These are phyloP conservation scores for Megaceryle torquata DNA, from an alignment of 2,113 vertebrate species.

Conservation along the genomic window DNA sequence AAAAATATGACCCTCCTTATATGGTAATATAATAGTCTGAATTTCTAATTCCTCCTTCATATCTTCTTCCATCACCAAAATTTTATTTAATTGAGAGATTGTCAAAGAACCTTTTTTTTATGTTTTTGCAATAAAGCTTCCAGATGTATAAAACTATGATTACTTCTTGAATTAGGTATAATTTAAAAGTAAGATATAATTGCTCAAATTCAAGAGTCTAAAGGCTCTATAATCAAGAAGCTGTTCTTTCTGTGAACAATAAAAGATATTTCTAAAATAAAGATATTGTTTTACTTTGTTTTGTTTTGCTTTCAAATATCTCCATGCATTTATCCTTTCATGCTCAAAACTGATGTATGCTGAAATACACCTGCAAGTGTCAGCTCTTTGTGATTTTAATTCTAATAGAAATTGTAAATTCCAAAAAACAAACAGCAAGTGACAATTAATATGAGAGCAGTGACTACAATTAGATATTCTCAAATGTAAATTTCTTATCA, in stretches of 20 bases:
- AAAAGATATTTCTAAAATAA: conserved; percentile 16
- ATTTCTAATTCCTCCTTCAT: background rate
- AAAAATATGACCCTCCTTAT: background rate
- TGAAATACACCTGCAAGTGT: conserved; percentile 18
- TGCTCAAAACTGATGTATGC: background rate
- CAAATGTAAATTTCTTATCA: conserved; percentile 67
- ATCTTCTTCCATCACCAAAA: background rate
- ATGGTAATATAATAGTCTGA: background rate
- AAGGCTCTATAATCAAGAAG: background rate
- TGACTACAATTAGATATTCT: conserved; percentile 69
- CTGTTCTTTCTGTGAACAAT: background rate
- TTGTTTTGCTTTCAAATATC: conserved; percentile 6
- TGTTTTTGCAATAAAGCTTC: background rate
- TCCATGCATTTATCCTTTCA: conserved; percentile 14
- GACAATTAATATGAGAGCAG: background rate
- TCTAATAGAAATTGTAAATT: background rate
- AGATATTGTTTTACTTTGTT: background rate
- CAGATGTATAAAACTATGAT: background rate
- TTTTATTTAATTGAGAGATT: background rate
- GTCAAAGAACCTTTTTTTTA: background rate
- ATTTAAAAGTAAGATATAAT: conserved; percentile 14
- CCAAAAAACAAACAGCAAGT: conserved; percentile 10
- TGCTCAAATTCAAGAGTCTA: background rate
- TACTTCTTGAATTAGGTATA: background rate
- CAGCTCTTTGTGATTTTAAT: conserved; percentile 11